Conservation (phyloP, 2,113 vertebrate species). For the Xenopus borealis region DNA sequence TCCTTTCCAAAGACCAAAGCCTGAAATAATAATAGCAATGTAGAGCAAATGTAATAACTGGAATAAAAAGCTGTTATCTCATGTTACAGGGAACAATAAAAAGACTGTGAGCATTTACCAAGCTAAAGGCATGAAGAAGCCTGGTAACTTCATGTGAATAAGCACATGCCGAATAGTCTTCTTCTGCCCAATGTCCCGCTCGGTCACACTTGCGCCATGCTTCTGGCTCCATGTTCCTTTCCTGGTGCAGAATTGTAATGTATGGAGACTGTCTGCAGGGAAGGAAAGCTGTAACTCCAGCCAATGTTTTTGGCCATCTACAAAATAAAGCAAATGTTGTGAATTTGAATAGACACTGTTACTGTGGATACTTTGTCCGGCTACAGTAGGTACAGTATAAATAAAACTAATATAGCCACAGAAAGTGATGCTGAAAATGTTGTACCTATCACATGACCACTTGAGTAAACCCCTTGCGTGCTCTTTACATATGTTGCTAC, state of each 20-base stretch:
- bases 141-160: constrained; percentile 81
- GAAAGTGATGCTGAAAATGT: no score
- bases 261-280: constrained; percentile 70
- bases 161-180: constrained; percentile 82
- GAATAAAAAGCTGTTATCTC: constrained; percentile 11
- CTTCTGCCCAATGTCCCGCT: constrained; percentile 77
- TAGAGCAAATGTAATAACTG: constrained; percentile 1
- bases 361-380: no score
- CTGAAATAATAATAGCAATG: constrained; percentile 5
- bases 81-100: not conserved
- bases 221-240: constrained; percentile 64
- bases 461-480: no score
- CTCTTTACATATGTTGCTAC: no score
- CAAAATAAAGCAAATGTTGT: constrained; percentile 8
- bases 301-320: constrained; percentile 87
- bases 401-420: no score
- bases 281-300: constrained; percentile 76
- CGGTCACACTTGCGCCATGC: constrained; percentile 82
- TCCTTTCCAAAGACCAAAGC: not conserved
- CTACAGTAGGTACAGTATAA: no score
- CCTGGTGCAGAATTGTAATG: constrained; percentile 53
- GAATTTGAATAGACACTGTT: no score
- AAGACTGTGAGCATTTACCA: constrained; percentile 63
- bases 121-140: constrained; percentile 79
- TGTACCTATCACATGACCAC: no score